Percentiles rank a stretch among this genome's conserved stretches.
These are phyloP conservation scores for Neopelma chrysocephalum DNA, from an alignment of 2,797 vertebrate genomes.

Conservation along the genomic window DNA sequence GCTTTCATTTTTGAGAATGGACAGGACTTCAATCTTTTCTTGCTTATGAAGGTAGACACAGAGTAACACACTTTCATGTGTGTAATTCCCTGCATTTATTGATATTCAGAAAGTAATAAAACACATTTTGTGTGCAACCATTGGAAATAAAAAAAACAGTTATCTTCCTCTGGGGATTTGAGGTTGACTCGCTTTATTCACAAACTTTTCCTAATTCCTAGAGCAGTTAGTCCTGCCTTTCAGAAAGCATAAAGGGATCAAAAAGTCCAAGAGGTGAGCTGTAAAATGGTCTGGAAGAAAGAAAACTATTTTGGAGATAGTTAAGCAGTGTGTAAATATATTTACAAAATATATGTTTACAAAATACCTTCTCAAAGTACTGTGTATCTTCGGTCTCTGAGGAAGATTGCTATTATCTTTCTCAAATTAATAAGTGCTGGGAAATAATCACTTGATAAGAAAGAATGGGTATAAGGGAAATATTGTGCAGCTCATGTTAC, in stretches of 20 bases:
- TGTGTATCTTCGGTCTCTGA: background rate
- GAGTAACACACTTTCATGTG: background rate
- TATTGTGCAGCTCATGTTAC: background rate
- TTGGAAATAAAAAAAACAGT: background rate
- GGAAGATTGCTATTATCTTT: background rate
- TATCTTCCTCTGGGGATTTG: background rate
- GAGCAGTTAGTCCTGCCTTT: background rate
- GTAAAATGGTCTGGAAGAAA: background rate
- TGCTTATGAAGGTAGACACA: background rate
- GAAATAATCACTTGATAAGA: background rate
- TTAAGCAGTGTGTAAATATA: background rate
- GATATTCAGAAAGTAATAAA: background rate
- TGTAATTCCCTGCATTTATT: background rate
- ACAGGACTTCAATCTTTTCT: background rate
- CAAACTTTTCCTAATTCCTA: background rate
- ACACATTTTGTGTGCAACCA: background rate
- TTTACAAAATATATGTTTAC: background rate
- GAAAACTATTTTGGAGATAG: background rate
- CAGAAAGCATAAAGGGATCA: background rate
- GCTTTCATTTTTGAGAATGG: background rate
- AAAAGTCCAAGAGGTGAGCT: background rate
- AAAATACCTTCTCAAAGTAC: background rate
- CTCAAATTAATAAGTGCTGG: background rate
- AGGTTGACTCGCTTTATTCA: background rate
- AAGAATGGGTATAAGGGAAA: background rate